A percentile compares a stretch with the other conserved stretches of the same genome.
Evolutionary conservation across 2,888 invertebrate species (phyloP).

Genomic region (Drosophila histrio): DNA sequence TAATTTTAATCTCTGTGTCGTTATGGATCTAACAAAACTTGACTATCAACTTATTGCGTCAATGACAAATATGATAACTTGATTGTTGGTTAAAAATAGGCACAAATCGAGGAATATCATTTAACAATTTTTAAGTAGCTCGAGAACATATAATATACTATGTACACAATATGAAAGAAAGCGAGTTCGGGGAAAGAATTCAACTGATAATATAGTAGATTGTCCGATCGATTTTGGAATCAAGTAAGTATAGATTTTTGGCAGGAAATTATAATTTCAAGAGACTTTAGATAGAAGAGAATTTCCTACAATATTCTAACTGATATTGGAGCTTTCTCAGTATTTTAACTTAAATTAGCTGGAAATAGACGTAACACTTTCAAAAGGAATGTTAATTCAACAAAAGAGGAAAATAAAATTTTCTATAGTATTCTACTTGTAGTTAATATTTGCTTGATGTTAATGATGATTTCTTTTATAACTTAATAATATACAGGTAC

Average conservation of each 20-base stretch:
- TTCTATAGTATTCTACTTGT: too few species aligned
- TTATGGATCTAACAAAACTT: background rate
- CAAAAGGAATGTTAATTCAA: too few species aligned
- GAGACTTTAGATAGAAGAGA: background rate
- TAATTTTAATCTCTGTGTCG: conserved; percentile 16
- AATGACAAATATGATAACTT: conserved; percentile 8
- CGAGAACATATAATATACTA: background rate
- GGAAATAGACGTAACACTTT: too few species aligned
- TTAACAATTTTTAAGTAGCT: background rate
- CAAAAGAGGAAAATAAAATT: too few species aligned
- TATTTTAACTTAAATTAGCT: too few species aligned
- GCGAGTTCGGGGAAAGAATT: background rate
- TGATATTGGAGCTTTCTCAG: too few species aligned
- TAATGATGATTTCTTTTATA: too few species aligned
- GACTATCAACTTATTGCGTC: conserved; percentile 18
- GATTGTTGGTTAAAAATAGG: background rate
- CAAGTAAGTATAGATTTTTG: background rate
- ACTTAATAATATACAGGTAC: too few species aligned
- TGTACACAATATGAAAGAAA: background rate
- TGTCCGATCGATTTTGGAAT: background rate
- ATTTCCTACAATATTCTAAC: background rate
- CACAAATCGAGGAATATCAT: background rate
- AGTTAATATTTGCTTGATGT: too few species aligned
- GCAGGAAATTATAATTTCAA: background rate
- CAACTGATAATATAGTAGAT: background rate